Conservation (phyloP, 1,140 invertebrate species). For the Drosophila kanapiae region DNA sequence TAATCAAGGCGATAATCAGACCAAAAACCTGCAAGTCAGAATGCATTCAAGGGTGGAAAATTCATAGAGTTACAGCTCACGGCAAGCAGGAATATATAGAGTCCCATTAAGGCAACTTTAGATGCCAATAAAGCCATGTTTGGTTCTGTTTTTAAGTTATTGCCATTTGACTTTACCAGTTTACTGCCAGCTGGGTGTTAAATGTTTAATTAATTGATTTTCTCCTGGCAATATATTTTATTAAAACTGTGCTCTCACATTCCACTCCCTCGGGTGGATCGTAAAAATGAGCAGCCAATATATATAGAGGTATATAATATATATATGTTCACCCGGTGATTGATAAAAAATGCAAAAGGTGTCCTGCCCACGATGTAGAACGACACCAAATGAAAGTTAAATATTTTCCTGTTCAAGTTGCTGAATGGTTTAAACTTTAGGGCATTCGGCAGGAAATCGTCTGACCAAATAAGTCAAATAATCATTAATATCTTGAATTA, state of each 20-base stretch:
- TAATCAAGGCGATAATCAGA: slow-evolving; percentile 32
- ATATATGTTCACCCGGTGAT: not conserved
- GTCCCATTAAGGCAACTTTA: not conserved
- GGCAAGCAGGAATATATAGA: not conserved
- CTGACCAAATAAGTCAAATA: slow-evolving; percentile 22
- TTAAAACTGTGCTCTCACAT: slow-evolving; percentile 50
- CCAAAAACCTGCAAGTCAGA: not conserved
- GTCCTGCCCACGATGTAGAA: not conserved
- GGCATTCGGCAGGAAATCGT: not conserved
- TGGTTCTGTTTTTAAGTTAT: not conserved
- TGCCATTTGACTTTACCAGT: slow-evolving; percentile 1
- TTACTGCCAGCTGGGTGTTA: slow-evolving; percentile 29
- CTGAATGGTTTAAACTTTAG: not conserved
- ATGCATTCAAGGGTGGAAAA: not conserved
- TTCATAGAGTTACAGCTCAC: slow-evolving; percentile 5
- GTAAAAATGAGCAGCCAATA: slow-evolving; percentile 51
- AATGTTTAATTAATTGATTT: slow-evolving; percentile 74
- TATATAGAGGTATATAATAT: not conserved
- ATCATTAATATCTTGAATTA: slow-evolving; percentile 10
- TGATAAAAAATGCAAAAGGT: slow-evolving; percentile 37
- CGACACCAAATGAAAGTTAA: slow-evolving; percentile 10
- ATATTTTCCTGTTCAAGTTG: slow-evolving; percentile 7
- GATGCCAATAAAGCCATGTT: not conserved
- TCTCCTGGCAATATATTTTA: slow-evolving; percentile 60
- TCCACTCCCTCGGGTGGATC: not conserved